A percentile compares a stretch with the other conserved stretches of the same genome.
Conservation (phyloP, 2,888 invertebrate genomes). For the Boloria euphrosyne region DNA sequence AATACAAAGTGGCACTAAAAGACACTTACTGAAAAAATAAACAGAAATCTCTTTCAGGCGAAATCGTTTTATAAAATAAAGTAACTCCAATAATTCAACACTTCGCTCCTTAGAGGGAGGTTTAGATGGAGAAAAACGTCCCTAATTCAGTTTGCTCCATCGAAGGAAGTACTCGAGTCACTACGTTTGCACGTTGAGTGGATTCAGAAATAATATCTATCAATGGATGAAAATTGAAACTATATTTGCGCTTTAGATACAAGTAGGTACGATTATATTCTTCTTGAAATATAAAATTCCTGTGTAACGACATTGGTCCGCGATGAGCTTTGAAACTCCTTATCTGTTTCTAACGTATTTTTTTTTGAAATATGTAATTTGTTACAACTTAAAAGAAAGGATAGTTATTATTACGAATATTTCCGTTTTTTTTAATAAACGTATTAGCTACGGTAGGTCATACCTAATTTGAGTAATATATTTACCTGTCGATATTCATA, state of each 20-base stretch:
- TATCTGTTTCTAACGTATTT: too few species aligned
- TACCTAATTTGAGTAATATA: too few species aligned
- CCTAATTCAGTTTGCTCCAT: slow-evolving; percentile 75
- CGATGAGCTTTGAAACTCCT: too few species aligned
- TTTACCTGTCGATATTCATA: too few species aligned
- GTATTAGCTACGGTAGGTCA: too few species aligned
- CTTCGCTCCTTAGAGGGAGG: slow-evolving; percentile 70
- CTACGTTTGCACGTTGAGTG: slow-evolving; percentile 59
- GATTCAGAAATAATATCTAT: slow-evolving; percentile 65
- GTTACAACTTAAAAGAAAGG: too few species aligned
- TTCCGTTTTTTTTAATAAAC: too few species aligned
- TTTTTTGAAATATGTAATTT: too few species aligned
- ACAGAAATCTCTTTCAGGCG: slow-evolving; percentile 65
- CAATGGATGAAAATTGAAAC: slow-evolving; percentile 48
- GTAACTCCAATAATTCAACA: slow-evolving; percentile 78
- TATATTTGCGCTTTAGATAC: slow-evolving; percentile 5
- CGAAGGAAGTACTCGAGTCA: slow-evolving; percentile 61
- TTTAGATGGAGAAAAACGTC: slow-evolving; percentile 75
- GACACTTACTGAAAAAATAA: slow-evolving; percentile 66
- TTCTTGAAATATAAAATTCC: background rate
- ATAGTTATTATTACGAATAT: too few species aligned
- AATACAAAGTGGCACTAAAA: slow-evolving; percentile 55
- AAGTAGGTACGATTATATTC: background rate
- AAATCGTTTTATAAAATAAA: slow-evolving; percentile 78
- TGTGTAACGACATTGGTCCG: background rate